Evolutionary conservation across 2,113 vertebrate species (phyloP).

Genomic region (Poicephalus meyeri): DNA sequence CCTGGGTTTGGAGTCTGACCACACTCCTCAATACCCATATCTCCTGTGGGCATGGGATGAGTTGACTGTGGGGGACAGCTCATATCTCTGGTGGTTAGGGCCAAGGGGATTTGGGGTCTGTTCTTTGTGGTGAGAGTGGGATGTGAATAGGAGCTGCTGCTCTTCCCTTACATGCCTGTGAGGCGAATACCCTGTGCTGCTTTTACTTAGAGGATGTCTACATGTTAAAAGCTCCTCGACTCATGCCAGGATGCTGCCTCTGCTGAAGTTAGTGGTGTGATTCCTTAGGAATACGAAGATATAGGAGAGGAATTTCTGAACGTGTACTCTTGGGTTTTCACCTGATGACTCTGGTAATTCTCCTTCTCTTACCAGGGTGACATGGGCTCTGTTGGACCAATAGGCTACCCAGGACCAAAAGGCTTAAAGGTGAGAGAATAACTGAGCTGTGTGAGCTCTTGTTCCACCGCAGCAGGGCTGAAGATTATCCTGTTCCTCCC

Average conservation of each 20-base stretch:
- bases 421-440: constrained; percentile 89
- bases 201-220: neutral
- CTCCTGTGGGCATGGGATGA: neutral
- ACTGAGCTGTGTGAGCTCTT: neutral
- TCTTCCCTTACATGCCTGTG: neutral
- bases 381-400: constrained; percentile 87
- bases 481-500: neutral
- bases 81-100: neutral
- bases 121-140: neutral
- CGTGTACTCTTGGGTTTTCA: neutral
- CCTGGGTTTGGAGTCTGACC: neutral
- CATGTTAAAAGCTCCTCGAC: neutral
- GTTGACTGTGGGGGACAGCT: neutral
- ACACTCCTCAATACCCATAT: rapidly evolving
- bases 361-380: constrained; percentile 85
- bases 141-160: neutral
- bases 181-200: neutral
- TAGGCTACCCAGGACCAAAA: constrained; percentile 89
- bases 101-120: neutral
- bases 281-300: neutral
- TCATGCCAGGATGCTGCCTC: neutral
- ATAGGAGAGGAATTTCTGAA: neutral
- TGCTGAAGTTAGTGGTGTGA: neutral
- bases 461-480: neutral
- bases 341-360: neutral